phyloP scores from a whole-genome alignment of 35 echinoderm and acorn worm genomes.

The Hemicentrotus pulcherrimus region DNA sequence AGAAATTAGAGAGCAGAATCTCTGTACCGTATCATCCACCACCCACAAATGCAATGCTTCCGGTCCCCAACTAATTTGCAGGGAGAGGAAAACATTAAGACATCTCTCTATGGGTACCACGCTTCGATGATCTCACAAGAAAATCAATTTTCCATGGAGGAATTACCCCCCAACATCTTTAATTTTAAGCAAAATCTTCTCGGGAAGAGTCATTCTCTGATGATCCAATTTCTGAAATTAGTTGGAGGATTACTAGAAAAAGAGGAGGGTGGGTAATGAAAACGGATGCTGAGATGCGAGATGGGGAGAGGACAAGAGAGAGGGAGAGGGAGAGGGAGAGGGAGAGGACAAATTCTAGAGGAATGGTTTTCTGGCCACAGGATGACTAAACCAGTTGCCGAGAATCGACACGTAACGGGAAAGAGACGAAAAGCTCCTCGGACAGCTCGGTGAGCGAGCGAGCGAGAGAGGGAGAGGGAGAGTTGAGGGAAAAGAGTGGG shows the following conservation, averaged over 20 bases:
- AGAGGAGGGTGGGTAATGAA: neutral
- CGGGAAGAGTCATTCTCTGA: neutral
- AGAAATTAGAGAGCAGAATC: neutral
- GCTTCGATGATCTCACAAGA: conserved; percentile 12
- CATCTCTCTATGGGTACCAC: neutral
- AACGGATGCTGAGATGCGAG: neutral
- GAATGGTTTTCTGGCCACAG: neutral
- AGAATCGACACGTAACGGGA: neutral
- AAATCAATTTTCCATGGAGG: conserved; percentile 25
- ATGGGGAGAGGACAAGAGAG: conserved; percentile 7
- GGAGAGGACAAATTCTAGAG: neutral
- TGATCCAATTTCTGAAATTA: conserved; percentile 41
- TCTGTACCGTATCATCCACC: neutral
- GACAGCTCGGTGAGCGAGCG: neutral
- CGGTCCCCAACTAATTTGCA: conserved; percentile 29
- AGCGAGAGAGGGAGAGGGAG: neutral
- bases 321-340: neutral
- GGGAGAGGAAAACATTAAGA: neutral
- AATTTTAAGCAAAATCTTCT: neutral
- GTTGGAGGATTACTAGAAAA: conserved; percentile 28
- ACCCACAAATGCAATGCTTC: conserved; percentile 25
- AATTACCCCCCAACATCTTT: conserved; percentile 8
- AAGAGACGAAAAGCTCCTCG: conserved; percentile 7
- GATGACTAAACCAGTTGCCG: neutral
- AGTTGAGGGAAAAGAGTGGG: neutral